Conservation (phyloP, 2,888 invertebrate genomes). For the Liopterus haemorrhoidalis region DNA sequence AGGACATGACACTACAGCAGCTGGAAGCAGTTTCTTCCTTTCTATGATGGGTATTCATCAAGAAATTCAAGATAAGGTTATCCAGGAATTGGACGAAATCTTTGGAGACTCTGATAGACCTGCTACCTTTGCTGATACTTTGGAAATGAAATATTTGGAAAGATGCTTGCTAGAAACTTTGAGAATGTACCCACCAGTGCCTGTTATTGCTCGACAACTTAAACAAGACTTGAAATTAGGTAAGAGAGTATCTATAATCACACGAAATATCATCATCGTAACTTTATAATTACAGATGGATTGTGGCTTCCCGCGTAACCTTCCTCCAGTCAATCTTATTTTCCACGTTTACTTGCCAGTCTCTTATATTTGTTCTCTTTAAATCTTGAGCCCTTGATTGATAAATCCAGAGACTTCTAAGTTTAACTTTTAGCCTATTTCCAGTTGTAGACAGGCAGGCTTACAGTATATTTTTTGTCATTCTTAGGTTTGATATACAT, state of each 20-base stretch:
- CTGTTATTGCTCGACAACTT: constrained; percentile 66
- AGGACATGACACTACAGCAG: constrained; percentile 79
- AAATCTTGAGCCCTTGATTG: no score
- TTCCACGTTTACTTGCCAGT: no score
- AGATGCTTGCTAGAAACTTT: constrained; percentile 72
- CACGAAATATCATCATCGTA: neutral
- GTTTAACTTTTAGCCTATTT: no score
- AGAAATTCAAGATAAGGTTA: constrained; percentile 69
- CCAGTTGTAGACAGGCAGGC: no score
- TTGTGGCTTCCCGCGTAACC: neutral
- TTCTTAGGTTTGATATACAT: no score
- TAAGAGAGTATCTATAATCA: constrained; percentile 34
- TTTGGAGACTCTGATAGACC: constrained; percentile 74
- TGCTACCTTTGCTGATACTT: constrained; percentile 69
- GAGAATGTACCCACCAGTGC: constrained; percentile 74
- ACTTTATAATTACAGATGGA: neutral
- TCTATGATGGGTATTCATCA: constrained; percentile 76
- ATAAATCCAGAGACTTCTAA: no score
- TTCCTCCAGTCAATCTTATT: no score
- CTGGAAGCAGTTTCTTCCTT: constrained; percentile 81
- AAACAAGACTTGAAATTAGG: constrained; percentile 64
- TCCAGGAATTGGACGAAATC: constrained; percentile 67
- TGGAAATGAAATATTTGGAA: constrained; percentile 76
- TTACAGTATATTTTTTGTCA: no score
- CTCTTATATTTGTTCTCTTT: no score